These are phyloP conservation scores for Chelonoidis abingdonii DNA, from an alignment of 2,113 vertebrate genomes.

Conservation along the genomic window DNA sequence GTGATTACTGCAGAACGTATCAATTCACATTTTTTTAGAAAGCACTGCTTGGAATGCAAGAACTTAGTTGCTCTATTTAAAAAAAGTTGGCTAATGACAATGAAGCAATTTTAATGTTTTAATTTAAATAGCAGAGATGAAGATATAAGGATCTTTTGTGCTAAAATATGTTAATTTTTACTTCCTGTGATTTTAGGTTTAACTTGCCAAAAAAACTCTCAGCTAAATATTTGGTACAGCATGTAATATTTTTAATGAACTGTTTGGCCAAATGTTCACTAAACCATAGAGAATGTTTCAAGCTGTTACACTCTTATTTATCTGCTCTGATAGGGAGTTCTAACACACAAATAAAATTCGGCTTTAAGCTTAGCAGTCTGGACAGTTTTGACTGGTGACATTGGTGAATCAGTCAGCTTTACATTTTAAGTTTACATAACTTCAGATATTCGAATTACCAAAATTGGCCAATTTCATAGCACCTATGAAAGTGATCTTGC, in stretches of 20 bases:
- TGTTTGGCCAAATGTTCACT: conserved; percentile 31
- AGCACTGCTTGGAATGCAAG: background rate
- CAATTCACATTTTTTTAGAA: background rate
- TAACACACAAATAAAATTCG: background rate
- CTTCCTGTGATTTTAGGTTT: conserved; percentile 35
- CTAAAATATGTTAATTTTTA: conserved; percentile 4
- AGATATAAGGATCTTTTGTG: background rate
- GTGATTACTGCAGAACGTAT: background rate
- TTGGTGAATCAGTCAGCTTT: background rate
- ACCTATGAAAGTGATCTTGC: background rate
- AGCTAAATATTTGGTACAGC: background rate
- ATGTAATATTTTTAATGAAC: background rate
- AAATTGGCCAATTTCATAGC: background rate
- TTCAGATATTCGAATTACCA: background rate
- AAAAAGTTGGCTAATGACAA: background rate
- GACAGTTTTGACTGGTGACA: background rate
- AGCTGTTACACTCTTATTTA: conserved; percentile 32
- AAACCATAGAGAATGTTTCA: conserved; percentile 17
- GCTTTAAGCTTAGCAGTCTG: background rate
- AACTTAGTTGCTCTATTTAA: background rate
- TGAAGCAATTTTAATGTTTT: background rate
- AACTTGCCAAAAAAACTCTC: background rate
- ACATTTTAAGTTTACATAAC: background rate
- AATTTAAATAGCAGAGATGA: background rate
- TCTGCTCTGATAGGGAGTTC: background rate